A percentile compares a stretch with the other conserved stretches of the same genome.
phyloP scores from a whole-genome alignment of 2,113 vertebrate genomes.

The Boulengeromyrus knoepffleri region DNA sequence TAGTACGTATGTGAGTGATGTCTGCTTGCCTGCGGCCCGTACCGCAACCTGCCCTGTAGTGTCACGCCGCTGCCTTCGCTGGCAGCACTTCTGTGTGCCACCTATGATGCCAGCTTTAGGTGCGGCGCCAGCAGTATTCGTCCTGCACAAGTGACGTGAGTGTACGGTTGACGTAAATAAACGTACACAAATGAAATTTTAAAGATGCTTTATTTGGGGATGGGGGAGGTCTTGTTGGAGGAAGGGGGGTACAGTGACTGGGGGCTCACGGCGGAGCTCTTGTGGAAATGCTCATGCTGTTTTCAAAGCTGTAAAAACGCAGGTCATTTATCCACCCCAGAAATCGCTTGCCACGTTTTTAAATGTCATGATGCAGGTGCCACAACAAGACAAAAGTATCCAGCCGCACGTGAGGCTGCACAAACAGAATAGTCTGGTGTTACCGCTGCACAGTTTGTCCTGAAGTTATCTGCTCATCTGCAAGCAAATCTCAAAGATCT shows the following conservation, averaged over 20 bases:
- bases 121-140: background rate
- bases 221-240: background rate
- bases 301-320: background rate
- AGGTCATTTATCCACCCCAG: background rate
- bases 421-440: background rate
- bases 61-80: background rate
- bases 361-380: background rate
- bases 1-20: background rate
- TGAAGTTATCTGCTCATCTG: background rate
- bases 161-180: background rate
- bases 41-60: background rate
- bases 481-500: background rate
- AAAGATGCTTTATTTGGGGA: background rate
- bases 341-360: background rate
- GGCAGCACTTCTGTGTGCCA: background rate
- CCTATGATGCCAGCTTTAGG: background rate
- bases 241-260: background rate
- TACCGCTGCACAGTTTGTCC: background rate
- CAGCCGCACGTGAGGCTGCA: background rate
- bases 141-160: background rate
- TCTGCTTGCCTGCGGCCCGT: background rate
- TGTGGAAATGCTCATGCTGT: background rate
- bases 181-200: background rate
- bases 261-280: background rate
- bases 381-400: background rate